Evolutionary conservation across 2,797 vertebrate genomes (phyloP).

Genomic region (Chaunax sp.): DNA sequence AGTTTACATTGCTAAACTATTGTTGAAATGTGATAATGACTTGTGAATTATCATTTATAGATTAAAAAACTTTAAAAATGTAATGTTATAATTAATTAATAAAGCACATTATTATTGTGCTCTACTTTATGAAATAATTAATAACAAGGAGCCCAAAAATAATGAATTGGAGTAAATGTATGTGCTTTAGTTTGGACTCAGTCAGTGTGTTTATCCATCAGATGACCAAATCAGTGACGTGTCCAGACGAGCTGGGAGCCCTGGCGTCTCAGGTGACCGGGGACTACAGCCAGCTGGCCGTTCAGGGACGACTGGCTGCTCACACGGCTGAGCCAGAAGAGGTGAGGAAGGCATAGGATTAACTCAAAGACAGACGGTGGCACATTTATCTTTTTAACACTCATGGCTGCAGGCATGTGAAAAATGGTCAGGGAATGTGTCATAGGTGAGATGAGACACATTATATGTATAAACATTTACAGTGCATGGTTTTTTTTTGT

Average conservation of each 20-base stretch:
- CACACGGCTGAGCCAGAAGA: conserved; percentile 95
- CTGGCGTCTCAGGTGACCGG: conserved; percentile 97
- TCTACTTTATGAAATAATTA: no score
- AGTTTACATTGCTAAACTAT: neutral
- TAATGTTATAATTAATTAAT: no score
- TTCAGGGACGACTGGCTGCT: conserved; percentile 94
- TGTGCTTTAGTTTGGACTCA: no score
- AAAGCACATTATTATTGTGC: no score
- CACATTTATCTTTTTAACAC: neutral
- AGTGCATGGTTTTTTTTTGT: neutral
- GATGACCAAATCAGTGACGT: conserved; percentile 99
- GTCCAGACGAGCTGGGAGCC: conserved; percentile 95
- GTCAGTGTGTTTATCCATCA: conserved; percentile 61
- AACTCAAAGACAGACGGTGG: neutral
- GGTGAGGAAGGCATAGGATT: conserved; percentile 78
- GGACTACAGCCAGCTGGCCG: conserved; percentile 96
- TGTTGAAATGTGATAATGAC: conserved; percentile 1
- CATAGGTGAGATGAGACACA: neutral
- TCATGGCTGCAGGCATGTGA: neutral
- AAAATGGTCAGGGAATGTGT: neutral
- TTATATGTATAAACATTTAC: neutral
- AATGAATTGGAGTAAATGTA: no score
- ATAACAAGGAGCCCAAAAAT: no score
- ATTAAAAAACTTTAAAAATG: no score
- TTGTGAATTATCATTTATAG: neutral